phyloP scores from a whole-genome alignment of 2,888 invertebrate genomes.

The Polymixis lichenea region DNA sequence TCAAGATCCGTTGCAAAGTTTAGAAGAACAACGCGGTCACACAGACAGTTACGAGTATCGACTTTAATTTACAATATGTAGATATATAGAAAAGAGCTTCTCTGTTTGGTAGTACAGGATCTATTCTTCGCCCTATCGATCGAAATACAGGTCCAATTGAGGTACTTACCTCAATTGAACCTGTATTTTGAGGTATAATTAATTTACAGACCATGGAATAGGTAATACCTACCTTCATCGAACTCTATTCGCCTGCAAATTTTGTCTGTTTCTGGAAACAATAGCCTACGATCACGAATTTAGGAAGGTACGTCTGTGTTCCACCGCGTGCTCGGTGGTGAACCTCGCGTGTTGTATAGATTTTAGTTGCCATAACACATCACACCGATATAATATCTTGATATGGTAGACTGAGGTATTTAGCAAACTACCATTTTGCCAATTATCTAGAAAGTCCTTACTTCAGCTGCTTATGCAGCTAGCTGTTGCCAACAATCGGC shows the following conservation, averaged over 20 bases:
- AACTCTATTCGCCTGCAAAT: conserved; percentile 21
- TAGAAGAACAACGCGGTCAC: not conserved
- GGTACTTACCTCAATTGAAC: not conserved
- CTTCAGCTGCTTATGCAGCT: not conserved
- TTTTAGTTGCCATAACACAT: not conserved
- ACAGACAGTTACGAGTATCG: not conserved
- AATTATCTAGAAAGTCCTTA: not conserved
- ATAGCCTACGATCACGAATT: conserved; percentile 7
- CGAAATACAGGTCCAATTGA: conserved; percentile 4
- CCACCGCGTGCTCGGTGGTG: not conserved
- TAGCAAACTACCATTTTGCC: not conserved
- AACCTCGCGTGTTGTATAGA: not conserved
- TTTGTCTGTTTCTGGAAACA: conserved; percentile 28
- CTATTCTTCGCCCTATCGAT: not conserved
- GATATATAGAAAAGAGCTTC: too few relatives aligned
- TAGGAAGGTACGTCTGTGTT: not conserved
- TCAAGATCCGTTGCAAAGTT: not conserved
- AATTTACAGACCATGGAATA: conserved; percentile 3
- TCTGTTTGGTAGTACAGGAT: not conserved
- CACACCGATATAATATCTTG: not conserved
- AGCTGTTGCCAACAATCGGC: not conserved
- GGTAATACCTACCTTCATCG: conserved; percentile 10
- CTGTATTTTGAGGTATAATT: conserved; percentile 1
- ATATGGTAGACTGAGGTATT: not conserved
- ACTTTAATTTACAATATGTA: not conserved